Base-by-base conservation (phyloP, 2,797 vertebrate genomes). In the Acanthurus lineatus region DNA sequence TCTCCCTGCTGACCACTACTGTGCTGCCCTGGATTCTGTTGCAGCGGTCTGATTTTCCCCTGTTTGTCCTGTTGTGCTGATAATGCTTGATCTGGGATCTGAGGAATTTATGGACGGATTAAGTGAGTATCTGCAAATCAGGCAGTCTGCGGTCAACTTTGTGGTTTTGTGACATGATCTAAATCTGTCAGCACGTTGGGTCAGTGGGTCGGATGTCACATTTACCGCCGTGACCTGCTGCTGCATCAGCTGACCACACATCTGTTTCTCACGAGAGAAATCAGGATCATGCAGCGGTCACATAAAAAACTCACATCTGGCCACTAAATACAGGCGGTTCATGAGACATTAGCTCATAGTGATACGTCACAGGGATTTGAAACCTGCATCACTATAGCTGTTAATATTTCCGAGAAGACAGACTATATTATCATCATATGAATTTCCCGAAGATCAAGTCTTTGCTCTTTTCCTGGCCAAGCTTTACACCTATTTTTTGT, bases 41-140 rank as follows among this genome's bases (percentile, higher is more conserved):
- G 10, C 64, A 49, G 56, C 45, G 1, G 70, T 77, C 48, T 28
- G 64, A 58, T 78, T 53, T 57, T 14, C 47, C 58, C 64, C 64
- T 11, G 49, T 73, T 82, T 47, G 58, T 79, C 81, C 54, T 54
- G 51, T 25, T 42, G 6, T 52, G 42, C 64, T 69, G 72, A 74
- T 83, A 51, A 77, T 9, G n/a, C 80, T 38, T 58, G 58, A 89
- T 79, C 70, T 81, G 68, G 47, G 66, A 86, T 87, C 62, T 83
- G 78, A 89, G 76, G 76, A 91, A 67, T 90, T 82, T 66, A 62
- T 54, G 53, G 22, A 10, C 72, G 86, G 89, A 92, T 90, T 88
- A 90, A 84, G 48, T 40, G 71, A 84, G 67, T 66, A 8, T 72
- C 44, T 70, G n/a, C 10, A 65, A 64, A 86, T 63, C 83, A 66